Percentiles rank a stretch among this genome's conserved stretches.
phyloP scores from a whole-genome alignment of 1,140 invertebrate genomes.

The Drosophila bocqueti region DNA sequence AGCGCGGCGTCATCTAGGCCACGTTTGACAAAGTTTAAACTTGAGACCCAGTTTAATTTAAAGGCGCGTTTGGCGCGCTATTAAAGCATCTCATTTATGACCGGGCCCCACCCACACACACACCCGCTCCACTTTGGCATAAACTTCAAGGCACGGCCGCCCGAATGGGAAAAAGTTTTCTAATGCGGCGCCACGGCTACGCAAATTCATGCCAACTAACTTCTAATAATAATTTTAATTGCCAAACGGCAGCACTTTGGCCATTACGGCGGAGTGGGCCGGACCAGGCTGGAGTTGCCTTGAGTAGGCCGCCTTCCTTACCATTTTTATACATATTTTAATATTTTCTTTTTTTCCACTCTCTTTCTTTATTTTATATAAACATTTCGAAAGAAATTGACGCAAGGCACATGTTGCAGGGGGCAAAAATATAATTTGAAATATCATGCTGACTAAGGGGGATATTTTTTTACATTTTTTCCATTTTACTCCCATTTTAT shows the following conservation, averaged over 20 bases:
- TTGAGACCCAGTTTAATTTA: constrained; percentile 42
- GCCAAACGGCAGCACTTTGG: constrained; percentile 73
- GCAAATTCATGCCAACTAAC: constrained; percentile 78
- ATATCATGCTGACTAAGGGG: constrained; percentile 75
- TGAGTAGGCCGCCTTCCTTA: constrained; percentile 10
- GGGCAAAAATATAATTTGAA: constrained; percentile 51
- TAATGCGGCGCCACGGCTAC: constrained; percentile 63
- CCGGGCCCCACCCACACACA: constrained; percentile 1
- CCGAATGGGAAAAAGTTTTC: constrained; percentile 60
- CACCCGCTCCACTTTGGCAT: constrained; percentile 20
- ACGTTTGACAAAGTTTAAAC: constrained; percentile 34
- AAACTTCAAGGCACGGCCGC: constrained; percentile 51
- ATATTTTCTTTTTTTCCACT: constrained; percentile 29
- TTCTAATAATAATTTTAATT: constrained; percentile 83
- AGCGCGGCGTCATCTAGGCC: constrained; percentile 36
- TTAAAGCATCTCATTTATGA: constrained; percentile 37
- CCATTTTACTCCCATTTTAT: constrained; percentile 43
- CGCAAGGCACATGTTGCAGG: constrained; percentile 49
- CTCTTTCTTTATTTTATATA: constrained; percentile 38
- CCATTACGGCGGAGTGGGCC: constrained; percentile 22
- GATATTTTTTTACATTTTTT: constrained; percentile 43
- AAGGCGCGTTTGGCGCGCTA: constrained; percentile 20
- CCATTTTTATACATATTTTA: constrained; percentile 17
- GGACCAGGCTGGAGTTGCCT: not conserved
- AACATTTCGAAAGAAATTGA: constrained; percentile 57